phyloP scores from a whole-genome alignment of 2,113 vertebrate species.

The Rhipidura dahli region DNA sequence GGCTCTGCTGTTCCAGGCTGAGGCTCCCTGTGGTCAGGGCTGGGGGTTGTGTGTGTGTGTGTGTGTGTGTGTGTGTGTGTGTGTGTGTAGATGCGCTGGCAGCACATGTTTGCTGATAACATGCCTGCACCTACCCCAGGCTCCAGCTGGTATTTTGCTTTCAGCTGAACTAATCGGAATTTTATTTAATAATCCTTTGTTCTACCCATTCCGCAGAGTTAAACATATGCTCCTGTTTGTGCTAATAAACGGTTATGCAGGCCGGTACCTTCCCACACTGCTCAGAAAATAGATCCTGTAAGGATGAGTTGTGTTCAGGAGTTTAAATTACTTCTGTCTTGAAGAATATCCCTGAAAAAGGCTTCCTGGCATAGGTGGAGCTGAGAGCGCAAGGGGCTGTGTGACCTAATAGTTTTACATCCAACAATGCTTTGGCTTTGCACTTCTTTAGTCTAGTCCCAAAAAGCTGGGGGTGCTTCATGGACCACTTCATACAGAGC shows the following conservation, averaged over 20 bases:
- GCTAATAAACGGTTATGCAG: slow-evolving; percentile 22
- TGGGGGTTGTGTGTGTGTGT: too few species aligned
- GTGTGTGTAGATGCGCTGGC: slow-evolving; percentile 17
- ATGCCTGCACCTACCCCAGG: neutral
- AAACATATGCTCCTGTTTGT: slow-evolving; percentile 17
- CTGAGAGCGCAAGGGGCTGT: neutral
- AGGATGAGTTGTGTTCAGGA: neutral
- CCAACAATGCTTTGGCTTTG: neutral
- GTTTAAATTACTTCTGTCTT: slow-evolving; percentile 15
- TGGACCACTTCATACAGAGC: accelerated
- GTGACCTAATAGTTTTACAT: neutral
- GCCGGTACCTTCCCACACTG: slow-evolving; percentile 35
- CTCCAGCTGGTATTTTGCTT: slow-evolving; percentile 57
- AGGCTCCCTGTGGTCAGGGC: neutral
- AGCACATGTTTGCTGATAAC: slow-evolving; percentile 25
- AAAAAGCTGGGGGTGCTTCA: neutral
- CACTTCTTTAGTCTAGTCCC: neutral
- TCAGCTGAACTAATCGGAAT: slow-evolving; percentile 6
- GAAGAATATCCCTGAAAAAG: neutral
- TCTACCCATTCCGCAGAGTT: neutral
- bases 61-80: neutral
- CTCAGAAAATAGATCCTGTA: slow-evolving; percentile 55
- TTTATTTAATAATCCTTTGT: slow-evolving; percentile 55
- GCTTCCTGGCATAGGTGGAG: neutral
- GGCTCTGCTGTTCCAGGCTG: neutral